phyloP scores from a whole-genome alignment of 2,888 invertebrate species.

The Trissonchulus latispiculum region DNA sequence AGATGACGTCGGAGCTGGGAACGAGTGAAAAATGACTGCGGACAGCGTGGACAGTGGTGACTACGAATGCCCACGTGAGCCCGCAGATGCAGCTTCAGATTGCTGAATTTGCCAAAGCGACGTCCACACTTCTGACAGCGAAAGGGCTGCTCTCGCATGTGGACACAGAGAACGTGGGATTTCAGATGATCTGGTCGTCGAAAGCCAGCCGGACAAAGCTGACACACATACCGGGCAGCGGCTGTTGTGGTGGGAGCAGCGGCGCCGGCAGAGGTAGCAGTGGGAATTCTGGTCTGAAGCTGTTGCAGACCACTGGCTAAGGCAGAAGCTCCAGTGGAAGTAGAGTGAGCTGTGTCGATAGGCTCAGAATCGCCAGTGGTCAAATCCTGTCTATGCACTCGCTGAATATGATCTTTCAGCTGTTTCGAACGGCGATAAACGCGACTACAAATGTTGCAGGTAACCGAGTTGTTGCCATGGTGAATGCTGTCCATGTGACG shows the following conservation, averaged over 20 bases:
- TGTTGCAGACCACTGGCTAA: neutral
- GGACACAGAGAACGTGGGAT: neutral
- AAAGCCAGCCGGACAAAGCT: neutral
- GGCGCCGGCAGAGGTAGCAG: too few species aligned
- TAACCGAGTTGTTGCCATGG: neutral
- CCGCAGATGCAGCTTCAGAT: constrained; percentile 39
- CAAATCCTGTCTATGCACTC: neutral
- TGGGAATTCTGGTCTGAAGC: neutral
- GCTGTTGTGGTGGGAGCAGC: neutral
- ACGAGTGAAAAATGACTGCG: constrained; percentile 41
- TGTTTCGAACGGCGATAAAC: neutral
- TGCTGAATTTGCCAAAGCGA: neutral
- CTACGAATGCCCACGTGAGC: constrained; percentile 46
- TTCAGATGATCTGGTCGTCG: neutral
- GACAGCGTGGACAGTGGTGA: constrained; percentile 42
- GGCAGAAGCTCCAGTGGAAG: neutral
- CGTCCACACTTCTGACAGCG: neutral
- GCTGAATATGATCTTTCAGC: neutral
- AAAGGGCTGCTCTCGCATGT: neutral
- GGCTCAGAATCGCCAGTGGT: too few species aligned
- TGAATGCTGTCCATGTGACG: neutral
- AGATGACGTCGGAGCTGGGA: constrained; percentile 42
- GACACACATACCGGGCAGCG: neutral
- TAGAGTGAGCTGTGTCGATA: neutral
- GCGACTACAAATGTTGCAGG: neutral